A percentile compares a stretch with the other conserved stretches of the same genome.
Conservation (phyloP, 2,888 invertebrate species). For the Parnassius smintheus region DNA sequence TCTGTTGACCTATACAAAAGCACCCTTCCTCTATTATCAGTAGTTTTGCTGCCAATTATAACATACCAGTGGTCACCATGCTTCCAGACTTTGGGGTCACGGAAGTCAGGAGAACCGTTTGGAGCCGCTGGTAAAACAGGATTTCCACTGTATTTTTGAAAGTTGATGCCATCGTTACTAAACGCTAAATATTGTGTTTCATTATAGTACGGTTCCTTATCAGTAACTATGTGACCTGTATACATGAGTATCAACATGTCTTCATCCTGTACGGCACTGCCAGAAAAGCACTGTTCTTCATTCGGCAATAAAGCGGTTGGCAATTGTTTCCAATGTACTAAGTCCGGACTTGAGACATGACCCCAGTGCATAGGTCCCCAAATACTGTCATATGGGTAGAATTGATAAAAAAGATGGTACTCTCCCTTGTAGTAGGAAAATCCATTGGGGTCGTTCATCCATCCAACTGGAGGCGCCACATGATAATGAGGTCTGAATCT, state of each 20-base stretch:
- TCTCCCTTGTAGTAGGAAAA: conserved; percentile 73
- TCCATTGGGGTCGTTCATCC: conserved; percentile 82
- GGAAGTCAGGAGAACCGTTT: conserved; percentile 65
- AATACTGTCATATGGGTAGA: conserved; percentile 67
- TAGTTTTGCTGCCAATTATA: conserved; percentile 63
- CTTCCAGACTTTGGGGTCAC: conserved; percentile 76
- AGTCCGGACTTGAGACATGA: conserved; percentile 66
- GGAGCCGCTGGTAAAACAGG: conserved; percentile 61
- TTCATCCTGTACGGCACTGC: conserved; percentile 65
- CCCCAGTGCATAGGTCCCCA: conserved; percentile 81
- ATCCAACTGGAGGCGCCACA: conserved; percentile 68
- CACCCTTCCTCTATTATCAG: conserved; percentile 57
- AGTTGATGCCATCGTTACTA: conserved; percentile 65
- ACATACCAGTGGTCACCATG: conserved; percentile 66
- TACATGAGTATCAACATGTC: conserved; percentile 64
- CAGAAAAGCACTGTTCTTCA: conserved; percentile 69
- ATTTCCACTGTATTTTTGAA: conserved; percentile 63
- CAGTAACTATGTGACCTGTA: conserved; percentile 50
- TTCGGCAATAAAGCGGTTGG: conserved; percentile 75
- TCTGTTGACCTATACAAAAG: conserved; percentile 66
- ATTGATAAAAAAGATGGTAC: conserved; percentile 79
- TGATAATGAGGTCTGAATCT: conserved; percentile 65
- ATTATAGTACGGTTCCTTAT: conserved; percentile 52
- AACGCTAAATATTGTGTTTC: conserved; percentile 67
- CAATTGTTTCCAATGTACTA: conserved; percentile 72